Evolutionary conservation across 2,888 invertebrate species (phyloP).

Genomic region (Morinoia aosen): DNA sequence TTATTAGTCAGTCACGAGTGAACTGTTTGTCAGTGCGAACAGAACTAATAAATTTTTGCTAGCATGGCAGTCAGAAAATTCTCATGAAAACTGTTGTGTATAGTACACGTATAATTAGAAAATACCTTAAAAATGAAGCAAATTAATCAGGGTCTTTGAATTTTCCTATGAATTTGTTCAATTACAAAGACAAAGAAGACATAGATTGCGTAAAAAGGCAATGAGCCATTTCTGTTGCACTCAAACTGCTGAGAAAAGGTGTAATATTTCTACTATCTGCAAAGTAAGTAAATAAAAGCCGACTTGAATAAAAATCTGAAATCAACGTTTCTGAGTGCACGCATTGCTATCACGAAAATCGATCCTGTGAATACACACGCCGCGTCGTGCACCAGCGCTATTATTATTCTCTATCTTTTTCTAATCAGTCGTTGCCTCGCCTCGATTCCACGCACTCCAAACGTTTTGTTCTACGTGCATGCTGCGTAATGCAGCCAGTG

Average conservation of each 20-base stretch:
- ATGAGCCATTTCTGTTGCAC: too few species aligned
- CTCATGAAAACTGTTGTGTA: not conserved
- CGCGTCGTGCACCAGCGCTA: not conserved
- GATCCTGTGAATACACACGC: not conserved
- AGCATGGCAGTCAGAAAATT: not conserved
- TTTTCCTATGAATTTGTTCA: not conserved
- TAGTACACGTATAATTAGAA: not conserved
- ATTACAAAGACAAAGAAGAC: not conserved
- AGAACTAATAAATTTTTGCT: not conserved
- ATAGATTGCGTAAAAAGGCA: not conserved
- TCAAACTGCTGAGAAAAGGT: too few species aligned
- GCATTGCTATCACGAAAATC: not conserved
- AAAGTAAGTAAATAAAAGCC: not conserved
- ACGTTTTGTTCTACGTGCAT: not conserved
- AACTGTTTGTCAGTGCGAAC: not conserved
- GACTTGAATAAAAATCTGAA: not conserved
- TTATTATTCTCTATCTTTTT: not conserved
- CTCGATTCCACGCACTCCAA: not conserved
- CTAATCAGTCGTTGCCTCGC: not conserved
- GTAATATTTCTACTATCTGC: not conserved
- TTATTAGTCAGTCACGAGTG: not conserved
- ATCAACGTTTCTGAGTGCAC: not conserved
- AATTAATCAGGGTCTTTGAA: not conserved
- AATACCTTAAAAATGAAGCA: not conserved
- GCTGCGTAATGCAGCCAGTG: not conserved